Evolutionary conservation across 2,113 vertebrate genomes (phyloP).

Genomic region (Amazona guildingii): DNA sequence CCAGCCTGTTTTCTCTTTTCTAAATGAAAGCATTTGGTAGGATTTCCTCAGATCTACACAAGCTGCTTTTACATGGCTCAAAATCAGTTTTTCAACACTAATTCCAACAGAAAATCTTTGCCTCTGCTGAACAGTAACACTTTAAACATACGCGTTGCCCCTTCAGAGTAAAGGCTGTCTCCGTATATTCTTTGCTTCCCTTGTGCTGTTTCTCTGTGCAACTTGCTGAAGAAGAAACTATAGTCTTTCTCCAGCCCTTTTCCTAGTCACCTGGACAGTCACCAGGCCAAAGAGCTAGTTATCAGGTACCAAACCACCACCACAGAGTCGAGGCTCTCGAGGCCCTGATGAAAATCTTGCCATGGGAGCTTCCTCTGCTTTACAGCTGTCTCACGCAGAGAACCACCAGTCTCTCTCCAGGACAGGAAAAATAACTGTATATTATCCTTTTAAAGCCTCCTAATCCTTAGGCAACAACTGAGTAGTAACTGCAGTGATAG

Average conservation of each 20-base stretch:
- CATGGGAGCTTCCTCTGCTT: not conserved
- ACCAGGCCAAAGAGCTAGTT: not conserved
- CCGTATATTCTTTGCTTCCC: not conserved
- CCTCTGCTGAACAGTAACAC: not conserved
- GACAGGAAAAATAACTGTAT: conserved; percentile 13
- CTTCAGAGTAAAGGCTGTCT: not conserved
- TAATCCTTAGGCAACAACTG: conserved; percentile 26
- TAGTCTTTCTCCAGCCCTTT: not conserved
- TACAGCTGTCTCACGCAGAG: not conserved
- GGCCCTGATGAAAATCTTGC: not conserved
- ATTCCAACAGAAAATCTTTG: not conserved
- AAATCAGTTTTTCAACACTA: not conserved
- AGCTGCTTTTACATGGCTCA: not conserved
- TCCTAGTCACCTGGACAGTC: not conserved
- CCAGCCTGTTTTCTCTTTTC: not conserved
- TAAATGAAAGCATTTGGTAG: not conserved
- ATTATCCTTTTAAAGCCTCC: conserved; percentile 25
- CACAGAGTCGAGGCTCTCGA: not conserved
- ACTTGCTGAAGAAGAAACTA: not conserved
- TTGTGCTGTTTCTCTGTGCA: not conserved
- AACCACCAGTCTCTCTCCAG: not conserved
- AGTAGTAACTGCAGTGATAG: not conserved
- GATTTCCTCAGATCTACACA: not conserved
- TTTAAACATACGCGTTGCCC: not conserved
- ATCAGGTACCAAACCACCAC: not conserved